phyloP scores from a whole-genome alignment of 1,140 invertebrate genomes.

The Trichonephila inaurata region DNA sequence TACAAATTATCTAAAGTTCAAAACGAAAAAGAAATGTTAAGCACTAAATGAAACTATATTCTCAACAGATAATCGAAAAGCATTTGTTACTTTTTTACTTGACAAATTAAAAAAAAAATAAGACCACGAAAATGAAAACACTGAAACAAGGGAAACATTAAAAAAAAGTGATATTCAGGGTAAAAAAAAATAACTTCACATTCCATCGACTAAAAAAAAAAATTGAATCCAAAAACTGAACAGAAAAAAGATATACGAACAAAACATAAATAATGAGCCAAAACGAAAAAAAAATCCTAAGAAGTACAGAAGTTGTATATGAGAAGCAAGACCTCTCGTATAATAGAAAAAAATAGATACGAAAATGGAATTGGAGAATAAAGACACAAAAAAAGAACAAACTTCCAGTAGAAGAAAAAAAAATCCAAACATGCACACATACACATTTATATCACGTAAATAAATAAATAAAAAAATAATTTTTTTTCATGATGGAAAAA shows the following conservation, averaged over 20 bases:
- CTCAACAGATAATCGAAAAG: neutral
- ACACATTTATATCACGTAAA: constrained; percentile 54
- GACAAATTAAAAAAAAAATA: neutral
- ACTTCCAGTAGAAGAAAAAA: neutral
- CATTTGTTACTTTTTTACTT: neutral
- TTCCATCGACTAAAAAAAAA: neutral
- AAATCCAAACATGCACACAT: constrained; percentile 1
- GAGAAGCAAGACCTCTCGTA: neutral
- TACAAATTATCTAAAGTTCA: neutral
- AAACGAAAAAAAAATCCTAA: constrained; percentile 42
- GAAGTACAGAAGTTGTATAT: neutral
- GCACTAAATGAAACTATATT: neutral
- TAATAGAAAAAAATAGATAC: constrained; percentile 1
- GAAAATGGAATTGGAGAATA: constrained; percentile 31
- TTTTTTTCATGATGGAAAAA: neutral
- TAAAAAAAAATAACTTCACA: neutral
- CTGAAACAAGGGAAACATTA: neutral
- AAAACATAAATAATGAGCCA: constrained; percentile 60
- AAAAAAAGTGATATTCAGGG: neutral
- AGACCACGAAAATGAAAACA: constrained; percentile 9
- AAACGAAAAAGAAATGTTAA: neutral
- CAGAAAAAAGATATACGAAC: constrained; percentile 38
- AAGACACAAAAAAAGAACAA: constrained; percentile 35
- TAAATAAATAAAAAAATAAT: constrained; percentile 52
- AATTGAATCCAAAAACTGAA: neutral